Conservation (phyloP, 2,797 vertebrate species). For the Crax fasciolata region DNA sequence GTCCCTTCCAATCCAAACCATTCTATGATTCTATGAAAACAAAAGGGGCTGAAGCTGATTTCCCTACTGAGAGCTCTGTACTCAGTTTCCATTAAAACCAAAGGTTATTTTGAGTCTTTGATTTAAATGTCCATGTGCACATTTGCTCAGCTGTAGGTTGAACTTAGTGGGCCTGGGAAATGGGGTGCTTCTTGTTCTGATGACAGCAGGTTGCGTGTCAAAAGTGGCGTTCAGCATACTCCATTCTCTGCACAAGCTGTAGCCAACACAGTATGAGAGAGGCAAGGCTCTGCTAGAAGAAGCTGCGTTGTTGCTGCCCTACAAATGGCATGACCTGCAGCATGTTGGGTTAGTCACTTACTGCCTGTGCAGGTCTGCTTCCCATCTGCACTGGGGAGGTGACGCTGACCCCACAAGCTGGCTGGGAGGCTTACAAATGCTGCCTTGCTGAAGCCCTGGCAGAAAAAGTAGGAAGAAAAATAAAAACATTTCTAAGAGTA, state of each 20-base stretch:
- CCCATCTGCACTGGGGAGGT: neutral
- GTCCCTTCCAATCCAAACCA: no score
- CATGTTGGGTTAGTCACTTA: conserved; percentile 7
- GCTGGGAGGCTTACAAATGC: neutral
- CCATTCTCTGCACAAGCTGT: neutral
- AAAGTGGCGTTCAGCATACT: neutral
- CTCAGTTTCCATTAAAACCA: neutral
- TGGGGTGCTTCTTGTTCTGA: neutral
- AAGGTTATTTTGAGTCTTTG: neutral
- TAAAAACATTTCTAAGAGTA: conserved; percentile 37
- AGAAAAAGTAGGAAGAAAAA: neutral
- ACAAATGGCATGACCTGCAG: neutral
- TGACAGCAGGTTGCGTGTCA: neutral
- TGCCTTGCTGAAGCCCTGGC: neutral
- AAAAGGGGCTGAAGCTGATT: neutral
- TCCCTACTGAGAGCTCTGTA: neutral
- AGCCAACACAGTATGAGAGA: neutral
- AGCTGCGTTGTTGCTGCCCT: neutral
- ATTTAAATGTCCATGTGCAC: neutral
- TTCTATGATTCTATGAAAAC: neutral
- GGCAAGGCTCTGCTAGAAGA: conserved; percentile 20
- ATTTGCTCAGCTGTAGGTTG: neutral
- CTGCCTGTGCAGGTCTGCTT: conserved; percentile 34
- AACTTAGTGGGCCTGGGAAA: neutral
- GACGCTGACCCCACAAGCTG: conserved; percentile 47